These are phyloP conservation scores for Cynaeus angustus DNA, from an alignment of 2,888 invertebrate species.

Conservation along the genomic window DNA sequence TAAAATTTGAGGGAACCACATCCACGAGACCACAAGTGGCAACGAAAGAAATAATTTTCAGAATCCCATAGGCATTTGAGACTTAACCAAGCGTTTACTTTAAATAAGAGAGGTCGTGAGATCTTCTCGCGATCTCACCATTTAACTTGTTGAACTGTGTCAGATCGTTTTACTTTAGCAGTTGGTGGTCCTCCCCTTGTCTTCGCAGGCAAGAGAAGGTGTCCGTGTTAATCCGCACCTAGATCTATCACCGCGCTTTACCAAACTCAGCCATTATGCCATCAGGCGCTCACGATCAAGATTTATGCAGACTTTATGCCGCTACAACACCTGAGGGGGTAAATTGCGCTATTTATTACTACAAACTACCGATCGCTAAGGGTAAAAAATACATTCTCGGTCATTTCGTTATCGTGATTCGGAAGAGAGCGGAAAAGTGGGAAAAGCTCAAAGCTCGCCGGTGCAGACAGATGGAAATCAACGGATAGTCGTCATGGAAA, in stretches of 20 bases:
- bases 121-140: conserved; percentile 28
- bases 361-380: conserved; percentile 21
- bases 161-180: conserved; percentile 14
- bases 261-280: conserved; percentile 13
- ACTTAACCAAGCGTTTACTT: conserved; percentile 6
- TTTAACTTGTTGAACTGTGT: conserved; percentile 39
- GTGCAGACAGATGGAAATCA: conserved; percentile 1
- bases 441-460: neutral
- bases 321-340: conserved; percentile 8
- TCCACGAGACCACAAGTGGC: too few relatives aligned
- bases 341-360: conserved; percentile 23
- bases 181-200: conserved; percentile 36
- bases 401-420: neutral
- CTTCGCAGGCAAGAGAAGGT: conserved; percentile 1
- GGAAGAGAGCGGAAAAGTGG: neutral
- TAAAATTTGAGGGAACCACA: too few relatives aligned
- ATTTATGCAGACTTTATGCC: conserved; percentile 20
- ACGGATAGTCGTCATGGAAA: conserved; percentile 44
- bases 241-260: conserved; percentile 14
- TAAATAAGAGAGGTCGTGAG: conserved; percentile 40
- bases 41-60: neutral
- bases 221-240: conserved; percentile 10
- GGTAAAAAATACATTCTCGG: conserved; percentile 9
- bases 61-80: neutral
- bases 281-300: conserved; percentile 10